A percentile compares a stretch with the other conserved stretches of the same genome.
Conservation (phyloP, 2,888 invertebrate species). For the Camptogramma bilineatum region DNA sequence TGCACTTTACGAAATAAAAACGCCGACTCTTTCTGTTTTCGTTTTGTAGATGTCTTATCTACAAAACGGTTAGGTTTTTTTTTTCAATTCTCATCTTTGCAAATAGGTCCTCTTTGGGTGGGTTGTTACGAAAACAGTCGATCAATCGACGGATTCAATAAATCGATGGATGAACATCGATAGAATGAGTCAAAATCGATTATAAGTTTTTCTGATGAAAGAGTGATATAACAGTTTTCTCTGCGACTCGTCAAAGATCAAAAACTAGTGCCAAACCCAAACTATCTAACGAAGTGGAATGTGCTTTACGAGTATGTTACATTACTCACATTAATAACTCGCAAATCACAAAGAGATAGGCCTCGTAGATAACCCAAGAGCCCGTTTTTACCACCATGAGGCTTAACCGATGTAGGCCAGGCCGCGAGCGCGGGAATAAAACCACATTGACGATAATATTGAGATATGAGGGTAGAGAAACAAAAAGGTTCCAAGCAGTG, state of each 20-base stretch:
- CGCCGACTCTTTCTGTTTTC: too few relatives aligned
- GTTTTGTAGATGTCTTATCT: too few relatives aligned
- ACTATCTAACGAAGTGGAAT: conserved; percentile 6
- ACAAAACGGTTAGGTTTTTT: too few relatives aligned
- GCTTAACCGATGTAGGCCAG: conserved; percentile 20
- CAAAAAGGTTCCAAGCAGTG: neutral
- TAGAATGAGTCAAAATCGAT: too few relatives aligned
- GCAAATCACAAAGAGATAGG: conserved; percentile 43
- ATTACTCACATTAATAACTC: conserved; percentile 38
- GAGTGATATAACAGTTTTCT: too few relatives aligned
- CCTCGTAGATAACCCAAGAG: conserved; percentile 31
- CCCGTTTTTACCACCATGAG: conserved; percentile 32
- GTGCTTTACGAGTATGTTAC: conserved; percentile 15
- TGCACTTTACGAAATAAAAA: too few relatives aligned
- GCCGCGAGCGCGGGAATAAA: conserved; percentile 12
- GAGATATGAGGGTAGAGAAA: neutral
- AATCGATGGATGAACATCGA: too few relatives aligned
- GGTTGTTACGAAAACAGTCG: too few relatives aligned
- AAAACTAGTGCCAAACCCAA: neutral
- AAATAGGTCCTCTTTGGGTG: too few relatives aligned
- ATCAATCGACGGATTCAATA: too few relatives aligned
- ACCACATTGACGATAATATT: conserved; percentile 9
- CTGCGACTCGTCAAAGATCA: neutral
- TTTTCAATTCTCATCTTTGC: too few relatives aligned
- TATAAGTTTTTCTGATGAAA: too few relatives aligned